Evolutionary conservation across 2,113 vertebrate species (phyloP), one percentile per base, ranked within the genome.

Genomic region (Microcebus ravelobensis): DNA sequence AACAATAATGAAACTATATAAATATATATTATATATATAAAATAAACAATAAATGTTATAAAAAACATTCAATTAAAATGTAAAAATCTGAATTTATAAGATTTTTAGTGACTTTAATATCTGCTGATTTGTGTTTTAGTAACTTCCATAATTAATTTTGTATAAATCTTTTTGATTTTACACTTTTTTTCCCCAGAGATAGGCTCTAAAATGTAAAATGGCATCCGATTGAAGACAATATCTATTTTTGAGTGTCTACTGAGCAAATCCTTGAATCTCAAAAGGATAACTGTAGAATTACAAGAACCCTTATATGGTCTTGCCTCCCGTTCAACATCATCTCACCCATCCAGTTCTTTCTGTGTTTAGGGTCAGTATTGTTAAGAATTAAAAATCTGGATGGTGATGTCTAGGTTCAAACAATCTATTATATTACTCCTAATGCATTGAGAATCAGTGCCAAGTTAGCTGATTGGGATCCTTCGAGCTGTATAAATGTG

Each of bases 21-120:
- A 25, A 52, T 42, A 29, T 80, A 20, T 65, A 11, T 20, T 15
- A 55, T 68, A 57, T 42, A 42, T 42, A 42, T 42, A 42, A 42
- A 42, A 42, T 42, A 42, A 42, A 42, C 42, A 6, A 42, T 42
- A 42, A 42, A 42, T 42, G 42, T 20, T 27, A 55, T 68, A 36
- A 83, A 77, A 31, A 80, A 9, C 52, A 27, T 59, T 84, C 61
- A n/a, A 3, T 29, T 90, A 7, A 70, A 70, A 89, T 59, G 3
- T 77, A 39, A 95, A 70, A 90, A 25, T 80, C 14, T 50, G 5
- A 90, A 48, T 90, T 91, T 85, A n/a, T 59, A 73, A 73, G 27
- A 20, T n/a, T 45, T 93, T 90, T 91, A 84, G 27, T 71, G 13
- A 67, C 10, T 77, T 89, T 48, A 59, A 67, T 70, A 55, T 31